Evolutionary conservation across 2,888 invertebrate species (phyloP).

Genomic region (Lampropteryx suffumata): DNA sequence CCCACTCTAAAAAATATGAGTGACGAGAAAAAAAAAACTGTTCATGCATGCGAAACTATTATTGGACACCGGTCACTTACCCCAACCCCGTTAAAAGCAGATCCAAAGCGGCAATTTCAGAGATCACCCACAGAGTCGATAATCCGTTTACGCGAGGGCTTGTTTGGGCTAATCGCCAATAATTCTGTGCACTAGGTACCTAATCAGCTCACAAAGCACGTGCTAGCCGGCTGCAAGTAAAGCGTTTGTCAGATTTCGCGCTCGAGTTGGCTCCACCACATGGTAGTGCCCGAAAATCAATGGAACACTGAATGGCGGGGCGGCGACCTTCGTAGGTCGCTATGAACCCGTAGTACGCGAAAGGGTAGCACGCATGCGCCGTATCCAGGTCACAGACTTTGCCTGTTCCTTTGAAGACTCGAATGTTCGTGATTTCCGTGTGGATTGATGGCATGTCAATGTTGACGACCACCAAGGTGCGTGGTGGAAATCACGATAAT

Average conservation of each 20-base stretch:
- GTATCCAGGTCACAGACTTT: constrained; percentile 23
- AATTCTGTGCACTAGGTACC: constrained; percentile 39
- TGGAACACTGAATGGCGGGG: constrained; percentile 72
- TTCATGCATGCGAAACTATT: constrained; percentile 8
- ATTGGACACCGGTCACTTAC: constrained; percentile 21
- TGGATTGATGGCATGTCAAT: constrained; percentile 13
- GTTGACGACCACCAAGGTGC: background rate
- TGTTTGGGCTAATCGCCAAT: constrained; percentile 10
- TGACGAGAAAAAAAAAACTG: constrained; percentile 4
- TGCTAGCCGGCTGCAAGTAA: constrained; percentile 47
- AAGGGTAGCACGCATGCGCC: constrained; percentile 68
- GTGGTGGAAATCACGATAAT: background rate
- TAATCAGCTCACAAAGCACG: constrained; percentile 36
- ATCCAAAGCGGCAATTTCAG: constrained; percentile 9
- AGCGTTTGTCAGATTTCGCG: constrained; percentile 52
- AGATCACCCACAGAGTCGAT: constrained; percentile 10
- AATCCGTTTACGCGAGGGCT: constrained; percentile 10
- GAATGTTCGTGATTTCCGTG: constrained; percentile 14
- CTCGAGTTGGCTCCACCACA: constrained; percentile 54
- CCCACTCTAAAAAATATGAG: background rate
- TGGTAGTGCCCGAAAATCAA: constrained; percentile 73
- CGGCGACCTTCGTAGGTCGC: constrained; percentile 77
- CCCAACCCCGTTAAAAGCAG: constrained; percentile 8
- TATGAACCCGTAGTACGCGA: constrained; percentile 68
- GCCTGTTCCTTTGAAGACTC: constrained; percentile 25